Percentiles rank a stretch among this genome's conserved stretches.
Conservation (phyloP, 2,888 invertebrate genomes). For the Amphipoea oculea region DNA sequence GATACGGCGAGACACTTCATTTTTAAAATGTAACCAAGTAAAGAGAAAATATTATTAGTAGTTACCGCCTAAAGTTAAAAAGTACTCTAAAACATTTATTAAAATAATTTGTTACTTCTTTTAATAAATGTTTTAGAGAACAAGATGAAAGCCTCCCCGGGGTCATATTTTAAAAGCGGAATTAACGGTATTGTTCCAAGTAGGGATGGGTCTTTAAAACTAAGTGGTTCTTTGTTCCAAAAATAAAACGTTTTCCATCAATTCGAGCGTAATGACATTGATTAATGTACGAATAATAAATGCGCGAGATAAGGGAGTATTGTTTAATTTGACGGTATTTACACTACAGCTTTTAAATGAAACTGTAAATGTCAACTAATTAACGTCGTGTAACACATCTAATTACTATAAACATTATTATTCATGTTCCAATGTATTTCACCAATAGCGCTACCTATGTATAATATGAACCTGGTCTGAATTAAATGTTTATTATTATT, state of each 20-base stretch:
- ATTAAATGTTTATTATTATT: too few species aligned
- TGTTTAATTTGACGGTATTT: constrained; percentile 10
- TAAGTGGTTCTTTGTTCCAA: constrained; percentile 50
- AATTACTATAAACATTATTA: too few species aligned
- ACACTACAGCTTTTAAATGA: neutral
- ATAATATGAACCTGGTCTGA: too few species aligned
- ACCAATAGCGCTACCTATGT: too few species aligned
- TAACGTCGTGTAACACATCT: neutral
- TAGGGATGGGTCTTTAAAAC: constrained; percentile 44
- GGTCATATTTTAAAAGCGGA: constrained; percentile 51
- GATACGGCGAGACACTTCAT: too few species aligned
- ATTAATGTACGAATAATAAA: constrained; percentile 31
- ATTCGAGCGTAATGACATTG: constrained; percentile 38
- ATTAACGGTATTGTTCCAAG: constrained; percentile 51
- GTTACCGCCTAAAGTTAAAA: constrained; percentile 19
- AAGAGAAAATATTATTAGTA: constrained; percentile 2
- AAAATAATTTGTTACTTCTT: neutral
- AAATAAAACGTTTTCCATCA: constrained; percentile 38
- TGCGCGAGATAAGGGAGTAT: neutral
- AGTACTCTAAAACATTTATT: too few species aligned
- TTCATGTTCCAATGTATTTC: too few species aligned
- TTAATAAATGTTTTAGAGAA: constrained; percentile 37
- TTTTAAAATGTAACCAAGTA: neutral
- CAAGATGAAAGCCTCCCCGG: constrained; percentile 39
- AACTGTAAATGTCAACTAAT: neutral